A percentile compares a stretch with the other conserved stretches of the same genome.
Conservation (phyloP, 2,888 invertebrate genomes). For the Tortricodes alternella region DNA sequence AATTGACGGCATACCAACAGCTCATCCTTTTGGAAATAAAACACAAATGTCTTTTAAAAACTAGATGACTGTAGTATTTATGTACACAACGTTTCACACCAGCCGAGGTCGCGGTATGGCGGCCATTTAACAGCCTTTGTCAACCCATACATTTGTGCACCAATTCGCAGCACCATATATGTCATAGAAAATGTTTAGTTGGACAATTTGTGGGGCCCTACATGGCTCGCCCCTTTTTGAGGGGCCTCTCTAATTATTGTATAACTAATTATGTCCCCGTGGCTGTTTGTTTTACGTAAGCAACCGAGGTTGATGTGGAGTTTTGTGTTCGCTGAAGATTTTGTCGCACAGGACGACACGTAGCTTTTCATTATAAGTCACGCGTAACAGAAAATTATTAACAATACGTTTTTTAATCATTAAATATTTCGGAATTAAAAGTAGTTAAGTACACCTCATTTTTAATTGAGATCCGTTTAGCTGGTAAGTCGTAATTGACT, state of each 20-base stretch:
- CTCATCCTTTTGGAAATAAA: too few relatives aligned
- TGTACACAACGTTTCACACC: conserved; percentile 15
- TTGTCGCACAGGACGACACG: too few relatives aligned
- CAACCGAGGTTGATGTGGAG: conserved; percentile 7
- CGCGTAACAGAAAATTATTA: too few relatives aligned
- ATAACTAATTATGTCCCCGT: conserved; percentile 42
- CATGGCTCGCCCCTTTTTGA: conserved; percentile 65
- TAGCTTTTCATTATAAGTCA: too few relatives aligned
- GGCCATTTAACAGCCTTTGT: conserved; percentile 30
- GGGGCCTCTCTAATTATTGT: conserved; percentile 61
- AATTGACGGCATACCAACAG: too few relatives aligned
- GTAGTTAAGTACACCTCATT: too few relatives aligned
- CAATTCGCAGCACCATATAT: conserved; percentile 70
- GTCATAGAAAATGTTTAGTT: conserved; percentile 50
- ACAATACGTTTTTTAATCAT: too few relatives aligned
- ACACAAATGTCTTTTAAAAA: conserved; percentile 3
- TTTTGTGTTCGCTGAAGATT: too few relatives aligned
- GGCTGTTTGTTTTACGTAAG: conserved; percentile 30
- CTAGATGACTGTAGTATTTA: conserved; percentile 17
- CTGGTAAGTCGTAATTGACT: too few relatives aligned
- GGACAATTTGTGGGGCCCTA: conserved; percentile 56
- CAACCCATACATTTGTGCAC: conserved; percentile 48
- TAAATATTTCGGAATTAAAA: too few relatives aligned
- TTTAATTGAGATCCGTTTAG: too few relatives aligned
- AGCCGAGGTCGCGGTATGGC: conserved; percentile 18